These are phyloP conservation scores for Luffia ferchaultella DNA, from an alignment of 2,888 invertebrate species.

Conservation along the genomic window DNA sequence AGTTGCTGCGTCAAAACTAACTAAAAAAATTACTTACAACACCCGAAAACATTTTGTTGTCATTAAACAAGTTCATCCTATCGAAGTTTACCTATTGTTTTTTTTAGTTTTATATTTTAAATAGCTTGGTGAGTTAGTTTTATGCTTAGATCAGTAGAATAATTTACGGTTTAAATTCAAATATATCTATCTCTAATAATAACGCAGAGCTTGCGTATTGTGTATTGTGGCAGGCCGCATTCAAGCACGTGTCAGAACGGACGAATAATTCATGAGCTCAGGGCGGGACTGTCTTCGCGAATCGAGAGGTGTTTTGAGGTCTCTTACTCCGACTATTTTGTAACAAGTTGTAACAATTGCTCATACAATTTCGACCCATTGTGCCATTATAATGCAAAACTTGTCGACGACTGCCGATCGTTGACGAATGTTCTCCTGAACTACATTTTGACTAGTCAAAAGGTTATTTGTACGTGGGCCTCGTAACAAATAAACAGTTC, in stretches of 20 bases:
- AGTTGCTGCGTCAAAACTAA: no score
- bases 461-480: slow-evolving; percentile 57
- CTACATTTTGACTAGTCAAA: slow-evolving; percentile 38
- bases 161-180: no score
- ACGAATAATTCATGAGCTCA: slow-evolving; percentile 49
- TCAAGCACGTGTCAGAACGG: slow-evolving; percentile 33
- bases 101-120: no score
- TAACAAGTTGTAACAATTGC: slow-evolving; percentile 25
- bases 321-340: slow-evolving; percentile 31
- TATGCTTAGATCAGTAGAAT: no score
- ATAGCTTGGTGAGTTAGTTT: no score
- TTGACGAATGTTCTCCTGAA: slow-evolving; percentile 35
- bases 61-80: no score
- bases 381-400: slow-evolving; percentile 59
- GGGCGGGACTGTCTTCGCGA: slow-evolving; percentile 22
- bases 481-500: slow-evolving; percentile 26
- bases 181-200: no score
- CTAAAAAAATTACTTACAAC: no score
- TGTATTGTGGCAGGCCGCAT: not conserved
- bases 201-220: no score
- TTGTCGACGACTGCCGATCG: slow-evolving; percentile 31
- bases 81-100: no score
- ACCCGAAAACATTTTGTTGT: no score
- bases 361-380: slow-evolving; percentile 31
- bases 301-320: slow-evolving; percentile 34